Base-by-base conservation (phyloP, 2,888 invertebrate species). In the Eupithecia exiguata region DNA sequence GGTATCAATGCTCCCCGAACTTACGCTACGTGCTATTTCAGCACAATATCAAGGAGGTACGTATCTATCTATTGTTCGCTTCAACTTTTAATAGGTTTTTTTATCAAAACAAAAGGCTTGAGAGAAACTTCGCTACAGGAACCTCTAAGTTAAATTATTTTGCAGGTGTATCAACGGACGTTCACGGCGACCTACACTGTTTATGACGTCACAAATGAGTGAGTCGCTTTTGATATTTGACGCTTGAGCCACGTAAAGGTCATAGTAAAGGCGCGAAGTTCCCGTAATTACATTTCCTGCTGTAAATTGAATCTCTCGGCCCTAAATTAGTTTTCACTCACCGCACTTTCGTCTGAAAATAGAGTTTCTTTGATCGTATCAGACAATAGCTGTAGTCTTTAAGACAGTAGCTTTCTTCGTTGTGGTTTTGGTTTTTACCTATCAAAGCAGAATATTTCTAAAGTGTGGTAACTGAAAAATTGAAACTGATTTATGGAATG, bases 141-240 rank as follows among this genome's bases (percentile, higher is more conserved):
- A 30, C 72, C 76, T 71, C 80, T 80, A 83, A 82, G 70, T 83
- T 85, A 86, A 81, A 82, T 87, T 84, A 84, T 87, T 88, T 96
- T 95, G 65, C 95, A 98, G 97, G 97, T 97, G 91, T 97, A 97
- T 94, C 96, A 97, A 91, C 96, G 97, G 95, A 97, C 97, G 81
- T 97, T 96, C 95, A 97, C 97, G 86, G 97, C 98, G 84, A 97
- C 97, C 92, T 98, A 98, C 95, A 98, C 98, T 84, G 97, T 98
- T 91, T 98, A 98, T 95, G 98, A 98, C 95, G 97, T 98, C 92
- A 96, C 96, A 88, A 98, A 98, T 94, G 98, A 98, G 97, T 97
- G 91, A 96, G 97, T 96, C 89, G 79, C 83, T 81, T 84, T 85
- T 87, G 83, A 85, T 84, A 84, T 87, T 85, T 87, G 81, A 82